Conservation (phyloP, 2,888 invertebrate genomes). For the Rotaria macrura region DNA sequence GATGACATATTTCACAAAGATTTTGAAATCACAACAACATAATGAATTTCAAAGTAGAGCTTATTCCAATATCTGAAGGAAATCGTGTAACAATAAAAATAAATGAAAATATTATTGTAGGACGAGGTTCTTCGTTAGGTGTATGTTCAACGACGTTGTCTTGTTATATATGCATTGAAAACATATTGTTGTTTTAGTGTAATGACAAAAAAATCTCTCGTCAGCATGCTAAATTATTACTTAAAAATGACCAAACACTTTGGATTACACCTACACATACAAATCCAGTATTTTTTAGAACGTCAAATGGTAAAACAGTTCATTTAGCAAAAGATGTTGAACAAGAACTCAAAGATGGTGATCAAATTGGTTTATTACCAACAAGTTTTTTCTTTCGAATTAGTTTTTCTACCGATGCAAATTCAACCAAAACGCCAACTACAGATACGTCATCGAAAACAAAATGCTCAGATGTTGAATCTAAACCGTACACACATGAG, state of each 20-base stretch:
- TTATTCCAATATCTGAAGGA: neutral
- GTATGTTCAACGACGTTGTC: neutral
- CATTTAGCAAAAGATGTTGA: neutral
- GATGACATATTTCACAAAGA: neutral
- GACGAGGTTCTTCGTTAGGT: neutral
- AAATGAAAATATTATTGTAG: neutral
- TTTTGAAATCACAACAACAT: neutral
- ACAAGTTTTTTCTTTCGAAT: neutral
- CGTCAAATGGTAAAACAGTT: neutral
- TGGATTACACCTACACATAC: neutral
- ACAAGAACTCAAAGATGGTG: neutral
- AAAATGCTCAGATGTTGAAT: too few relatives aligned
- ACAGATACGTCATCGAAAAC: neutral
- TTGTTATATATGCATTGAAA: neutral
- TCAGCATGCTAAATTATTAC: neutral
- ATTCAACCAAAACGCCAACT: neutral
- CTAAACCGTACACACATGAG: too few relatives aligned
- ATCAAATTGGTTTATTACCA: constrained; percentile 19
- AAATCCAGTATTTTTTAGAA: neutral
- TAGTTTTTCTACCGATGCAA: neutral
- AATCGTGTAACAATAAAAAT: neutral
- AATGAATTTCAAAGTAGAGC: neutral
- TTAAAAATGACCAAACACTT: neutral
- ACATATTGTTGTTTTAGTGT: neutral
- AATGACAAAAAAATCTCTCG: constrained; percentile 14